Conservation (phyloP, 2,888 invertebrate genomes). For the Brenthis daphne region DNA sequence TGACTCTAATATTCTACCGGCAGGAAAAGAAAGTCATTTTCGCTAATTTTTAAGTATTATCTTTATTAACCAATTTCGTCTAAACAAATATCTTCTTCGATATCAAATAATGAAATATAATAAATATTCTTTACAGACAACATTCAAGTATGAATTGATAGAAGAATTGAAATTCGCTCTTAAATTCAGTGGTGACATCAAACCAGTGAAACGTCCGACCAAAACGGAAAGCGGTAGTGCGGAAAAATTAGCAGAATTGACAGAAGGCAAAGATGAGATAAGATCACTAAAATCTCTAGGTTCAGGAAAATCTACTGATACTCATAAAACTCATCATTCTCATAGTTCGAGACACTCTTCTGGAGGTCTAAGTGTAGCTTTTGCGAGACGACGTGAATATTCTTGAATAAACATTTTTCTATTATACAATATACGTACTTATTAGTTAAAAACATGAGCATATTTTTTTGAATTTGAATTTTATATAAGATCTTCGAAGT, state of each 20-base stretch:
- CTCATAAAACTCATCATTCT: conserved; percentile 62
- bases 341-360: conserved; percentile 69
- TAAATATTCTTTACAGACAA: conserved; percentile 60
- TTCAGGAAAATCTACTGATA: conserved; percentile 60
- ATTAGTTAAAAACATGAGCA: not conserved
- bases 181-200: conserved; percentile 84
- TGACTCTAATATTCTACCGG: no score
- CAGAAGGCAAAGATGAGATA: conserved; percentile 65
- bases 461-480: no score
- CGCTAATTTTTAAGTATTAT: no score
- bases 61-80: no score
- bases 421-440: not conserved
- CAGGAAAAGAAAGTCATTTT: no score
- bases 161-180: conserved; percentile 85
- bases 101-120: no score
- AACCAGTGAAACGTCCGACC: conserved; percentile 78
- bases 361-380: conserved; percentile 64
- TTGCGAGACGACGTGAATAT: conserved; percentile 65
- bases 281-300: conserved; percentile 60
- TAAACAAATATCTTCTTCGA: no score
- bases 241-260: conserved; percentile 59
- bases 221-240: conserved; percentile 54
- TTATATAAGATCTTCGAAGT: no score
- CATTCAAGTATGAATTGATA: conserved; percentile 82
- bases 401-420: conserved; percentile 42